Conservation (phyloP, 1,140 invertebrate species). For the Heliconius hermathena region DNA sequence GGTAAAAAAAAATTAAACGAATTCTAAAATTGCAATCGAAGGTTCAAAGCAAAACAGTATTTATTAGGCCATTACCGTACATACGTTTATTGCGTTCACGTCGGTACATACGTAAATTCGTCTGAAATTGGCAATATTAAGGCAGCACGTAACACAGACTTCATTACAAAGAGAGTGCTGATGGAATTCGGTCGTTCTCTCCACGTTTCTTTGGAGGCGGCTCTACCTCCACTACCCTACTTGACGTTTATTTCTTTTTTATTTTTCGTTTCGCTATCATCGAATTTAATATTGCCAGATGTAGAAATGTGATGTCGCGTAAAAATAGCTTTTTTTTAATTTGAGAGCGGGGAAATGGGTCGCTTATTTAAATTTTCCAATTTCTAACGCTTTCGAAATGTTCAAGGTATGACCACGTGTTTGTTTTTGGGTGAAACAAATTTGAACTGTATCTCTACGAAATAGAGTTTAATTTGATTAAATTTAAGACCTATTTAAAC, state of each 20-base stretch:
- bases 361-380: constrained; percentile 61
- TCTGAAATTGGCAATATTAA: constrained; percentile 29
- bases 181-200: constrained; percentile 49
- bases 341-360: constrained; percentile 53
- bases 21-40: not conserved
- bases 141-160: constrained; percentile 41
- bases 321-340: constrained; percentile 57
- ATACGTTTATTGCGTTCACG: constrained; percentile 18
- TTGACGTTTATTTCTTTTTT: constrained; percentile 66
- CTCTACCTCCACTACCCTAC: constrained; percentile 30
- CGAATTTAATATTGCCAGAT: constrained; percentile 64
- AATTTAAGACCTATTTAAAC: constrained; percentile 39
- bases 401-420: constrained; percentile 36
- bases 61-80: constrained; percentile 10
- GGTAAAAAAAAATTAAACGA: too few species aligned
- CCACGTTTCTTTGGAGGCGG: constrained; percentile 12
- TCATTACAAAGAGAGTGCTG: constrained; percentile 61
- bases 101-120: constrained; percentile 12
- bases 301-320: constrained; percentile 59
- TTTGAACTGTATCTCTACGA: not conserved
- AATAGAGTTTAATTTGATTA: constrained; percentile 27
- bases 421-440: not conserved
- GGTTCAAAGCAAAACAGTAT: constrained; percentile 14
- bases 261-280: constrained; percentile 55
- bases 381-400: constrained; percentile 39